Percentiles rank a stretch among this genome's conserved stretches.
Conservation (phyloP, 2,113 vertebrate genomes). For the Psilopsiagon aurifrons region DNA sequence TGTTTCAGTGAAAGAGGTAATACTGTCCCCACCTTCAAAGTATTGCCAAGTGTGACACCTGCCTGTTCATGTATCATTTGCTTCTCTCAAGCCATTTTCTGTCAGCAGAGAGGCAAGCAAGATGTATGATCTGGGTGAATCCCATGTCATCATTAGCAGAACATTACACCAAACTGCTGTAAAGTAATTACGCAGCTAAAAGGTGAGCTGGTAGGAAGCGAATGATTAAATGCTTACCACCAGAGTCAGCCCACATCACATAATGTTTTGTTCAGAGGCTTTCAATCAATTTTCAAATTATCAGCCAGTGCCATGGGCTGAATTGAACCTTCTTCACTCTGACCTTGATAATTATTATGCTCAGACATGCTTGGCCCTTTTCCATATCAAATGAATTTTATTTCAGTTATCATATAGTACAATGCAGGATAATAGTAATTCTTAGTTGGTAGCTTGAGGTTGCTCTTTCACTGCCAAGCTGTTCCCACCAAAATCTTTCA, state of each 20-base stretch:
- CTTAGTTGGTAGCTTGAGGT: neutral
- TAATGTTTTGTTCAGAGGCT: neutral
- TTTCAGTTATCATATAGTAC: neutral
- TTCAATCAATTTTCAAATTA: neutral
- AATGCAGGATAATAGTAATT: neutral
- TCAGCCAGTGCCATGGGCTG: neutral
- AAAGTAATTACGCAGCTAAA: neutral
- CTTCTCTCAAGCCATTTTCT: slow-evolving; percentile 20
- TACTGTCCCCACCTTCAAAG: neutral
- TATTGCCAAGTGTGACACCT: neutral
- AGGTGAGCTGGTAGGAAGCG: slow-evolving; percentile 7
- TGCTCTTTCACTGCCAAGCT: neutral
- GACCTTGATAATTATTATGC: neutral
- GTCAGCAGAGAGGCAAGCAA: neutral
- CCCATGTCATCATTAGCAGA: neutral
- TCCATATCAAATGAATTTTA: neutral
- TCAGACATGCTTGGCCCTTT: neutral
- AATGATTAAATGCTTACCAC: neutral
- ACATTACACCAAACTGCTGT: slow-evolving; percentile 2
- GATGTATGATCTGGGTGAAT: neutral
- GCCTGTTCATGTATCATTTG: neutral
- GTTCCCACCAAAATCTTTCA: neutral
- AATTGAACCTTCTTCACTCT: neutral
- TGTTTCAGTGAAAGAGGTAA: neutral
- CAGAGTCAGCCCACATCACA: neutral